Evolutionary conservation across 2,888 invertebrate genomes (phyloP), one percentile per base, ranked within the genome.

Genomic region (Noctua janthina): DNA sequence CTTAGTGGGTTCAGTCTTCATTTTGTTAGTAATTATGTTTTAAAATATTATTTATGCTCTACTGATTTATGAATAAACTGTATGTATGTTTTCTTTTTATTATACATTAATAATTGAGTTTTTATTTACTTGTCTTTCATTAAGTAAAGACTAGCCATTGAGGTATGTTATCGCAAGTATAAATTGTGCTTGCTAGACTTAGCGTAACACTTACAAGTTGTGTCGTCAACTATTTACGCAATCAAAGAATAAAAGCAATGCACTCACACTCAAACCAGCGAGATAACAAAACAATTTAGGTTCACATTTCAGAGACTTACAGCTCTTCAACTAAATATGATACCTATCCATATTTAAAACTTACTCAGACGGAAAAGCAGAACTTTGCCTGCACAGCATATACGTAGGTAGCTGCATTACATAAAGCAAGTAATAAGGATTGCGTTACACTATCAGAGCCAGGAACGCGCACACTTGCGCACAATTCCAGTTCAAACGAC

Each of bases 1-100:
- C 89, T 91, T 91, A 81, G 79, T 88, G 74, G 74, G 78, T 81
- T 87, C 75, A 85, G 78, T 77, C 78, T 72, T 79, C 49, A 78
- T 76, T 85, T 75, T 69, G 67, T 76, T 64, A 66, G 73, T 81
- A 59, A 81, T 78, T 85, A 78, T 64, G 62, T 78, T 87, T 84
- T 71, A 43, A 74, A 79, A 81, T 70, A 67, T 56, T 66, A 59
- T 70, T 17, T 56, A 74, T 75, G 62, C 75, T 86, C 15, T 62
- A 59, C 35, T 78, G 43, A 71, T 84, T 66, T 67, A 62, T 82
- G 49, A 81, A 73, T 74, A 68, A 68, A 56, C 70, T 49, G 72
- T n/a, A 43, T 46, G 72, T 79, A 10, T 49, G n/a, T 71, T 67
- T 83, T 71, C 15, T 59, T 72, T 68, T 68, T 10, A 67, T 10